Conservation (phyloP, 2,888 invertebrate species). For the Caenorhabditis sp. region DNA sequence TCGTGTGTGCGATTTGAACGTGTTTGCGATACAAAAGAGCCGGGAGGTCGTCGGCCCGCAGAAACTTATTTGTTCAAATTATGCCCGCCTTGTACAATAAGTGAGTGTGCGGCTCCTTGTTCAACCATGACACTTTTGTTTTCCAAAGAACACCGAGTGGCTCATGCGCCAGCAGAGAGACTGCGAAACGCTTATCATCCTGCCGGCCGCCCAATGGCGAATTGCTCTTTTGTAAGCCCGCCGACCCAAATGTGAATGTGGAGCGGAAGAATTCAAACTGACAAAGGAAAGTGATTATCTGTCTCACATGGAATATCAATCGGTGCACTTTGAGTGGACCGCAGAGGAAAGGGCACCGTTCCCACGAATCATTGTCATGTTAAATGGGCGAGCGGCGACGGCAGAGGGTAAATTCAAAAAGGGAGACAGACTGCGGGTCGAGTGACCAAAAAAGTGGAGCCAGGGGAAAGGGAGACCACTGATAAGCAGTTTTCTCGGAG, state of each 20-base stretch:
- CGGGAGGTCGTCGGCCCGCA: constrained; percentile 28
- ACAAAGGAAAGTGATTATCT: constrained; percentile 1
- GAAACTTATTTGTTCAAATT: constrained; percentile 55
- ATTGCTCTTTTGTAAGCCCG: constrained; percentile 32
- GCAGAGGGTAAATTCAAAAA: not conserved
- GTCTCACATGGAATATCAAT: not conserved
- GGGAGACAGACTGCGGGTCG: not conserved
- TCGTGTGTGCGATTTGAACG: constrained; percentile 27
- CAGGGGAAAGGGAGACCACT: not conserved
- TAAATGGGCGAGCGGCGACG: not conserved
- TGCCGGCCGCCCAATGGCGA: constrained; percentile 3
- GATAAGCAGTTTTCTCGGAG: too few relatives aligned
- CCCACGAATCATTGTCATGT: not conserved
- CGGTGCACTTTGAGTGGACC: not conserved
- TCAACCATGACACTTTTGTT: constrained; percentile 55
- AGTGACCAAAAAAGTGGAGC: not conserved
- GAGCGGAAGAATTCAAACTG: not conserved
- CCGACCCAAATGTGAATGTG: not conserved
- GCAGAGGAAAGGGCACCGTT: too few relatives aligned
- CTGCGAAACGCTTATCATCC: constrained; percentile 28
- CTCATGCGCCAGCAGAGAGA: constrained; percentile 17
- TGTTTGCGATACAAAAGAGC: constrained; percentile 52
- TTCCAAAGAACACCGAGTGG: constrained; percentile 39
- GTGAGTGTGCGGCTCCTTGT: constrained; percentile 42
- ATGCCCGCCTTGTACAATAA: constrained; percentile 43